Percentiles rank a stretch among this genome's conserved stretches.
phyloP scores from a whole-genome alignment of 2,113 vertebrate species.

The Lota lota region DNA sequence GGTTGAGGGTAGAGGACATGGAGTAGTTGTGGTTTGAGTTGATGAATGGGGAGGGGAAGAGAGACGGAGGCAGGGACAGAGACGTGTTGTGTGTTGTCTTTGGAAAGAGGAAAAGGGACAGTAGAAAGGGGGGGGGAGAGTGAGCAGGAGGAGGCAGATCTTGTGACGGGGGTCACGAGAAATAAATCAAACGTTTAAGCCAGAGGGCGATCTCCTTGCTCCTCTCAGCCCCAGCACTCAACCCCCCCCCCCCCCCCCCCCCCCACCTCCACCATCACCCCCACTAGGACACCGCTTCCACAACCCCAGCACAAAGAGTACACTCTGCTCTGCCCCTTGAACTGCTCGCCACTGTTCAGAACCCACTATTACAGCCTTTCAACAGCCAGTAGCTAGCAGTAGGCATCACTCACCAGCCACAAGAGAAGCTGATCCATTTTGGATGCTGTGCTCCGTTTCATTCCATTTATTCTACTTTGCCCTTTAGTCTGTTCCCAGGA shows the following conservation, averaged over 20 bases:
- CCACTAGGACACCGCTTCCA: slow-evolving; percentile 16
- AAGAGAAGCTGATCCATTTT: too few relatives aligned
- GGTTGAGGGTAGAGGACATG: slow-evolving; percentile 24
- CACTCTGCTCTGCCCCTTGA: background rate
- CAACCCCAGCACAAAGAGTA: slow-evolving; percentile 25
- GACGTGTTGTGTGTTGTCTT: slow-evolving; percentile 51
- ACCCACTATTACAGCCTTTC: too few relatives aligned
- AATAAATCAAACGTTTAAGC: slow-evolving; percentile 70
- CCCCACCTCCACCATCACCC: too few relatives aligned
- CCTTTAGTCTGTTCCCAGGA: too few relatives aligned
- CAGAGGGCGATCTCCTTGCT: slow-evolving; percentile 53
- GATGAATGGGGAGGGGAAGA: slow-evolving; percentile 27
- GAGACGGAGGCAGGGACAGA: slow-evolving; percentile 44
- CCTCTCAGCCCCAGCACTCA: slow-evolving; percentile 26
- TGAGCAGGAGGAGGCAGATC: slow-evolving; percentile 51
- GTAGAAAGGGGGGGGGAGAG: slow-evolving; percentile 34
- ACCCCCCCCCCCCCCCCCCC: too few relatives aligned
- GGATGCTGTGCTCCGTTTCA: too few relatives aligned
- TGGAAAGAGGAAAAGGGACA: slow-evolving; percentile 49
- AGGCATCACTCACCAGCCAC: too few relatives aligned
- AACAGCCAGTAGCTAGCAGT: too few relatives aligned
- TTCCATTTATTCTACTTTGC: too few relatives aligned
- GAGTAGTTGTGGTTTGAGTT: slow-evolving; percentile 37
- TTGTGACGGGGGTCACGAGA: slow-evolving; percentile 74
- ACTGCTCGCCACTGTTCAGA: slow-evolving; percentile 13